Evolutionary conservation across 2,113 vertebrate genomes (phyloP).

Genomic region (Cisticola juncidis): DNA sequence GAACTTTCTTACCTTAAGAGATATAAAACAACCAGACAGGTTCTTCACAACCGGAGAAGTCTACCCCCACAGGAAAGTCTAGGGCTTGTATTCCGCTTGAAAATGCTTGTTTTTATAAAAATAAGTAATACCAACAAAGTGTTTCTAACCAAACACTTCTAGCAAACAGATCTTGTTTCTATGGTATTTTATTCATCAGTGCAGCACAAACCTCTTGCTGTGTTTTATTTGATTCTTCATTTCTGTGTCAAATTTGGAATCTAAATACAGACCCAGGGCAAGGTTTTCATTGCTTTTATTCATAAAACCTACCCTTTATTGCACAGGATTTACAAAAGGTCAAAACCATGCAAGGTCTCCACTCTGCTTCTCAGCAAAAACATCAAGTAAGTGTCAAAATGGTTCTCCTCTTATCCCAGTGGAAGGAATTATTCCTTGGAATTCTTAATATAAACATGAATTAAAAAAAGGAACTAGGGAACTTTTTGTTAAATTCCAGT

Average conservation of each 20-base stretch:
- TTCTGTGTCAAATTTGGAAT: not conserved
- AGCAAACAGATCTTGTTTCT: not conserved
- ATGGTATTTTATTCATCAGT: not conserved
- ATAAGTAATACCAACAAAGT: not conserved
- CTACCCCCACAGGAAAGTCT: not conserved
- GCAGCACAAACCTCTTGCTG: not conserved
- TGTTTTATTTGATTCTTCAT: not conserved
- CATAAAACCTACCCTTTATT: not conserved
- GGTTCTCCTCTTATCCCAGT: not conserved
- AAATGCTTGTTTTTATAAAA: slow-evolving; percentile 41
- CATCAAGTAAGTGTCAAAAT: not conserved
- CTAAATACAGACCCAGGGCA: not conserved
- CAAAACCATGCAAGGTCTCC: slow-evolving; percentile 4
- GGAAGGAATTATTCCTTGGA: not conserved
- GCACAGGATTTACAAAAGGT: not conserved
- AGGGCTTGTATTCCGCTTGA: slow-evolving; percentile 24
- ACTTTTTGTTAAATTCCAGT: slow-evolving; percentile 9
- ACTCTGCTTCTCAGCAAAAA: slow-evolving; percentile 7
- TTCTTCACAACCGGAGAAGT: slow-evolving; percentile 38
- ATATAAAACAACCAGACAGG: slow-evolving; percentile 35
- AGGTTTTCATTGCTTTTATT: not conserved
- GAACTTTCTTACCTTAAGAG: slow-evolving; percentile 52
- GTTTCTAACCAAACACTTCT: slow-evolving; percentile 19
- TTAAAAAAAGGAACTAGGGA: not conserved
- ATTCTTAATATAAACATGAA: slow-evolving; percentile 21